Evolutionary conservation across 2,113 vertebrate species (phyloP).

Genomic region (Chloroceryle aenea): DNA sequence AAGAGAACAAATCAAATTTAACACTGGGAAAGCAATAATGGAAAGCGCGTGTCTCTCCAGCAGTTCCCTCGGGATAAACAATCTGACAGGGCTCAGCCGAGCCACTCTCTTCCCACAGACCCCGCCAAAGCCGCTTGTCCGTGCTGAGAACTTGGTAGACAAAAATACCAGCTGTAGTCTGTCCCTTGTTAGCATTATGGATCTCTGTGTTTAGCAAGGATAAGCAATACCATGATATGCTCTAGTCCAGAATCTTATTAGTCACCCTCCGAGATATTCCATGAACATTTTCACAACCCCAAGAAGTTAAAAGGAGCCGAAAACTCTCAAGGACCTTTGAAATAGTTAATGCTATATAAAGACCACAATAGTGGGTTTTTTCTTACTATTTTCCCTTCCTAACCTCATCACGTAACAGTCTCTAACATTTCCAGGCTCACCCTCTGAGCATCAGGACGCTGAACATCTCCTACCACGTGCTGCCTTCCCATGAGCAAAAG

Average conservation of each 20-base stretch:
- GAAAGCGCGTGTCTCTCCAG: neutral
- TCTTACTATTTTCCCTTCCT: neutral
- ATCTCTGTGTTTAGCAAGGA: neutral
- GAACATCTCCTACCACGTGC: neutral
- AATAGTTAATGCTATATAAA: neutral
- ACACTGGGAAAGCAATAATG: conserved; percentile 43
- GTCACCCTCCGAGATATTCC: neutral
- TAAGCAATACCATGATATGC: conserved; percentile 34
- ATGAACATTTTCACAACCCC: neutral
- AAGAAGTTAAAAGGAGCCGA: neutral
- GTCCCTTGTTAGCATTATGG: conserved; percentile 10
- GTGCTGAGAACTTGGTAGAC: neutral
- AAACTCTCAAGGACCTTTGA: neutral
- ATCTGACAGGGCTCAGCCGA: neutral
- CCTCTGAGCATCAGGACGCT: neutral
- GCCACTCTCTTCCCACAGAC: neutral
- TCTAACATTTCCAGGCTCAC: neutral
- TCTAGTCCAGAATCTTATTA: neutral
- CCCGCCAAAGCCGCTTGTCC: neutral
- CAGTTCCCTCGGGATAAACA: conserved; percentile 36
- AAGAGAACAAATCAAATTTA: conserved; percentile 55
- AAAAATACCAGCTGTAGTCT: neutral
- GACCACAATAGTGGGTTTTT: neutral
- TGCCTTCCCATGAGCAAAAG: neutral
- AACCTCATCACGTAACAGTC: neutral